phyloP scores from a whole-genome alignment of 2,888 invertebrate species.

The Hedya salicella region DNA sequence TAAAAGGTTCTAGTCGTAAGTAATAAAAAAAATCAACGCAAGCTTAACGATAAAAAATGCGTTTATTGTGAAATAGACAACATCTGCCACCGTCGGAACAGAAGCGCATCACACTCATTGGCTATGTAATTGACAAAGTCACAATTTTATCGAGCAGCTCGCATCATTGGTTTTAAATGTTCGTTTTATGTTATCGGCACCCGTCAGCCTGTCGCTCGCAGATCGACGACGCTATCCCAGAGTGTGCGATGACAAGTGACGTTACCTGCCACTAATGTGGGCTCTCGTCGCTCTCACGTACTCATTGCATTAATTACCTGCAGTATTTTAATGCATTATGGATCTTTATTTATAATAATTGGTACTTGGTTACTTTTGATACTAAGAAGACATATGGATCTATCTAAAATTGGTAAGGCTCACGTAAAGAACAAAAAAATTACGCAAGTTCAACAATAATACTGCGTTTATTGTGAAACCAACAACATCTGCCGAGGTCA shows the following conservation, averaged over 20 bases:
- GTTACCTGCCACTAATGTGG: too few species aligned
- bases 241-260: slow-evolving; percentile 53
- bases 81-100: slow-evolving; percentile 41
- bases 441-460: too few species aligned
- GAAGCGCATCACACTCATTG: slow-evolving; percentile 64
- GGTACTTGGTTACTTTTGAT: too few species aligned
- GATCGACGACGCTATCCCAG: slow-evolving; percentile 37
- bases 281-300: too few species aligned
- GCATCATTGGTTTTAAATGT: slow-evolving; percentile 73
- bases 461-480: slow-evolving; percentile 1
- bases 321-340: too few species aligned
- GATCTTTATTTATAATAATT: too few species aligned
- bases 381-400: too few species aligned
- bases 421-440: too few species aligned
- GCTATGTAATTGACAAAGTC: slow-evolving; percentile 72
- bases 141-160: slow-evolving; percentile 60
- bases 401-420: too few species aligned
- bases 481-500: slow-evolving; percentile 29
- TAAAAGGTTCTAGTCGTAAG: too few species aligned
- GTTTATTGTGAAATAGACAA: background rate
- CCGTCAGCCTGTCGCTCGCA: slow-evolving; percentile 63
- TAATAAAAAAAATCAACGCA: too few species aligned
- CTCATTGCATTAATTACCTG: too few species aligned
- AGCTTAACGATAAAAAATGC: slow-evolving; percentile 3
- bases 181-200: slow-evolving; percentile 65